Conservation (phyloP, 1,140 invertebrate species). For the Ditylenchus dipsaci region DNA sequence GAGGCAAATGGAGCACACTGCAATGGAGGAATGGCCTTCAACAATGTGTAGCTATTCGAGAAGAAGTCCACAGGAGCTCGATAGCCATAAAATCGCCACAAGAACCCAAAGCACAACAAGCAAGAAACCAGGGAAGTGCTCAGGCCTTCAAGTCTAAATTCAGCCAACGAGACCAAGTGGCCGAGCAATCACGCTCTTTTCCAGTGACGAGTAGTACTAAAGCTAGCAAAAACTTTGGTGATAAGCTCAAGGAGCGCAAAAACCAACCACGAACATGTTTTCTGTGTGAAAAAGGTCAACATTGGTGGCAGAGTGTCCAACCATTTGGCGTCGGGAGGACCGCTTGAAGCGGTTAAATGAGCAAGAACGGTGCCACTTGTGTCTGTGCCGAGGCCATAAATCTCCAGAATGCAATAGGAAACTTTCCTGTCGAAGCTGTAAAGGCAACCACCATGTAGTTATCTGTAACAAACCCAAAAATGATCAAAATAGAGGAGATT, state of each 20-base stretch:
- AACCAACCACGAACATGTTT: too few relatives aligned
- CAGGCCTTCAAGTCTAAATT: too few relatives aligned
- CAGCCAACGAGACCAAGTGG: too few relatives aligned
- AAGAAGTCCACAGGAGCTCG: not conserved
- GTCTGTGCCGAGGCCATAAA: not conserved
- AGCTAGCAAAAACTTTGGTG: too few relatives aligned
- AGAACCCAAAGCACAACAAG: too few relatives aligned
- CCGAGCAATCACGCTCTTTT: not conserved
- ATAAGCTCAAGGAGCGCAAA: too few relatives aligned
- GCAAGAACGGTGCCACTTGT: slow-evolving; percentile 10
- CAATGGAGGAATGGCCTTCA: too few relatives aligned
- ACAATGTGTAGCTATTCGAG: not conserved
- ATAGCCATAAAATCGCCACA: not conserved
- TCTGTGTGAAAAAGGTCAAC: not conserved
- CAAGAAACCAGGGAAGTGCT: too few relatives aligned
- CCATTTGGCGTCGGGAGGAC: not conserved
- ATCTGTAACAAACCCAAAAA: slow-evolving; percentile 2
- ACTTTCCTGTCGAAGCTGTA: not conserved
- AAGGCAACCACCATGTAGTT: not conserved
- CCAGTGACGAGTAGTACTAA: not conserved
- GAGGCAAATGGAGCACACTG: too few relatives aligned
- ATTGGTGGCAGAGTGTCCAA: slow-evolving; percentile 4
- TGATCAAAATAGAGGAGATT: not conserved
- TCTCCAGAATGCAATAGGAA: not conserved
- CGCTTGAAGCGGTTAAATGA: slow-evolving; percentile 3